A percentile compares a stretch with the other conserved stretches of the same genome.
Evolutionary conservation across 1,140 invertebrate genomes (phyloP).

Genomic region (Paraescarpia echinospica): DNA sequence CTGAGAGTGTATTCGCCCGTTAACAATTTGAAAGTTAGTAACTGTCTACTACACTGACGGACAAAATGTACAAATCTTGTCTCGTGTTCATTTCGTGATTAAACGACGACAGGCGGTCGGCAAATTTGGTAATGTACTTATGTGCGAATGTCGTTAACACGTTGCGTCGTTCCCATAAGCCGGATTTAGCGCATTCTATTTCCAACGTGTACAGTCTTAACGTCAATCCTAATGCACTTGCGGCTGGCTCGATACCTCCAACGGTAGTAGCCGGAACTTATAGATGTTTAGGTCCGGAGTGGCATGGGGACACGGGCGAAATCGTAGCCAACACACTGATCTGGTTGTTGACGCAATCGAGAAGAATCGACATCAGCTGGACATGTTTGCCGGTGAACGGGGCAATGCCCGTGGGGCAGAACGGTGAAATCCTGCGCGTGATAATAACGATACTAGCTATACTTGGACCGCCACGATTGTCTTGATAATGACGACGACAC

Average conservation of each 20-base stretch:
- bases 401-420: background rate
- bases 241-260: background rate
- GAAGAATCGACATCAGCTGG: background rate
- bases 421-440: background rate
- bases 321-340: background rate
- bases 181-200: background rate
- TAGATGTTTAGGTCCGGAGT: background rate
- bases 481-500: background rate
- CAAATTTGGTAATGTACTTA: background rate
- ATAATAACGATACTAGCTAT: background rate
- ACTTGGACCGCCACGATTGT: background rate
- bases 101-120: background rate
- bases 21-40: background rate
- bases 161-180: background rate
- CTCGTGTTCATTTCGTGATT: background rate
- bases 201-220: background rate
- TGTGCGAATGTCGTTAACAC: background rate
- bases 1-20: background rate
- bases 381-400: background rate
- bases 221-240: background rate
- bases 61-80: background rate
- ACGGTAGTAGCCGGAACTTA: background rate
- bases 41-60: background rate
- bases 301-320: background rate
- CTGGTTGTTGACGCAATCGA: background rate